Evolutionary conservation across 2,797 vertebrate species (phyloP), one percentile per base, ranked within the genome.

Genomic region (Adelosebastes latens): DNA sequence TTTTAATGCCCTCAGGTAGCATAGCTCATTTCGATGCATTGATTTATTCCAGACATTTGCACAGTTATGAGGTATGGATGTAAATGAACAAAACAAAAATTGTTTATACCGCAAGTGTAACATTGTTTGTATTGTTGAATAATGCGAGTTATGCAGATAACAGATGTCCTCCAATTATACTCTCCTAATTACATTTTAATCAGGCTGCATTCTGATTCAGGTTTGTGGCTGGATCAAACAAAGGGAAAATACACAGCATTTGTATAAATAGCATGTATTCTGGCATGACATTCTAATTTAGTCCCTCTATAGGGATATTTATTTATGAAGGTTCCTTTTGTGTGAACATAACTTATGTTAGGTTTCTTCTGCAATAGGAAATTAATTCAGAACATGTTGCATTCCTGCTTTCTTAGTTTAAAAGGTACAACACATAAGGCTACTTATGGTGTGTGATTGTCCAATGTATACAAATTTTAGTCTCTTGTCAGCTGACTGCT

Each of bases 161-260:
- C 91, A 94, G 89, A 95, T 95, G 92, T 90, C 89, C 89, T 89
- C 87, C 86, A 91, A 93, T 95, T 94, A 92, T 80, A 81, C 68
- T 66, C 81, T 83, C 69, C 68, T 92, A 91, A 95, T 94, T 94
- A 87, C 70, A 85, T 92, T 93, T 89, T 89, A 93, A 95, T 93
- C 87, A 93, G 70, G 68, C 76, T 60, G 59, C 82, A 93, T 86
- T 94, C 64, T 92, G 75, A 94, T 93, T 92, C 85, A 86, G 80
- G 67, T 93, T 76, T 75, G 64, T 83, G 79, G 79, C 82, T 86
- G 58, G 62, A 68, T 72, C 22, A 75, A 90, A 89, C 64, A 86
- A 88, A 86, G 62, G 34, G 49, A 68, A 85, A 85, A 84, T 69
- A 70, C 56, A 65, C 70, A 72, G 78, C 16, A 82, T 85, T 83